These are phyloP conservation scores for Nephrotoma appendiculata DNA, from an alignment of 2,888 invertebrate species.

Conservation along the genomic window DNA sequence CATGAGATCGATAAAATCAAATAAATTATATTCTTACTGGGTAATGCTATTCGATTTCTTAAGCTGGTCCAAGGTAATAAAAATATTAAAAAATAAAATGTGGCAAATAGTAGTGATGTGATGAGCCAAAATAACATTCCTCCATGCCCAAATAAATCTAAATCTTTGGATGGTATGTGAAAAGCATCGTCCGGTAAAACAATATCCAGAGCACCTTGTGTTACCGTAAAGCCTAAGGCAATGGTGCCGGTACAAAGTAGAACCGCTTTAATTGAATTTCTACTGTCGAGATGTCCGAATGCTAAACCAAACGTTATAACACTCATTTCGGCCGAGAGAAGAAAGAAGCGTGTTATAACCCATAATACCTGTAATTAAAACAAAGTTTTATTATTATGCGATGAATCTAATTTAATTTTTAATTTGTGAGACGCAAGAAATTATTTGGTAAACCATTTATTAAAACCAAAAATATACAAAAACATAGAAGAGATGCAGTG, in stretches of 20 bases:
- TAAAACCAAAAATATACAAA: too few relatives aligned
- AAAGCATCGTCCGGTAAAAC: constrained; percentile 3
- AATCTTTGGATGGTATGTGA: constrained; percentile 4
- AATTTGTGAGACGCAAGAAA: too few relatives aligned
- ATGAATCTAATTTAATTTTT: too few relatives aligned
- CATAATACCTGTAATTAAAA: constrained; percentile 1
- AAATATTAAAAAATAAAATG: constrained; percentile 1
- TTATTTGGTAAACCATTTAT: too few relatives aligned
- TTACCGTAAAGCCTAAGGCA: constrained; percentile 1
- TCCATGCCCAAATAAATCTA: constrained; percentile 5
- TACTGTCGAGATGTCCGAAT: constrained; percentile 1
- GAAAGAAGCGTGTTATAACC: constrained; percentile 1
- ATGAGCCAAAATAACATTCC: neutral
- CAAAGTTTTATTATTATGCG: neutral
- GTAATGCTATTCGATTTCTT: neutral
- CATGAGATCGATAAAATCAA: too few relatives aligned
- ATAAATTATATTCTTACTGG: neutral
- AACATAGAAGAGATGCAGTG: too few relatives aligned
- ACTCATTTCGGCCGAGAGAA: constrained; percentile 1
- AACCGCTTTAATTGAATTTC: constrained; percentile 2
- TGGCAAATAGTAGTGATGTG: neutral
- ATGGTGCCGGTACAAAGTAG: neutral
- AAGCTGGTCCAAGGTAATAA: constrained; percentile 3
- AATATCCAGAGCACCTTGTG: constrained; percentile 1
- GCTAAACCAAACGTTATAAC: constrained; percentile 1